Base-by-base conservation (phyloP, 1,140 invertebrate genomes). In the Hestina assimilis region DNA sequence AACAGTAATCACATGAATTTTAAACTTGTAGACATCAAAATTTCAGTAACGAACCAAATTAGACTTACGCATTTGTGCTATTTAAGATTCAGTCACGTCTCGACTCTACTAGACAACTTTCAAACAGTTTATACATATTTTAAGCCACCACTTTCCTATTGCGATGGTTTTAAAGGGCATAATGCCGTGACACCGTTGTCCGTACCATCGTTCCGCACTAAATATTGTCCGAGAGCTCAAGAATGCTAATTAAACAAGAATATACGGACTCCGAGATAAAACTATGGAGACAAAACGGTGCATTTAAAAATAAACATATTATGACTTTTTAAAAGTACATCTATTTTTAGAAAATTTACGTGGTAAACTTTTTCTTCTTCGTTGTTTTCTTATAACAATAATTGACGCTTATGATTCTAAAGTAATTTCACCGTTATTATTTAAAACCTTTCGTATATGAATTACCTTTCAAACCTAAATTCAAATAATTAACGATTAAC, bases 231-330 rank as follows among this genome's bases (percentile, higher is more conserved):
- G 51, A 53, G 51, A 53, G 40, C 51, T 53, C 19, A 53, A 53
- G 51, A 53, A 53, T 53, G 51, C 51, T 53, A 53, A 53, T 53
- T 53, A 53, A 28, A 53, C 43, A 43, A 53, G 51, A 42, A 53
- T 53, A 53, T 53, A 53, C 47, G 15, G 47, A 50, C 33, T 53
- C 17, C 26, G 40, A 53, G 40, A 52, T 42, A 52, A 52, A 42
- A 52, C 23, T n/a, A 29, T 48, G 46, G 35, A 52, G 51, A 53
- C 51, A 53, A 53, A 53, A 53, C 47, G 47, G 47, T 50, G 47
- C 47, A 50, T 50, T 50, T 40, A 23, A 33, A 38, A 38, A 40
- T 40, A n/a, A n/a, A n/a, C n/a, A n/a, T n/a, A n/a, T n/a, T n/a
- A n/a, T n/a, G n/a, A n/a, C n/a, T n/a, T n/a, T n/a, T n/a, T n/a